These are phyloP conservation scores for Ctenopoma kingsleyae DNA, from an alignment of 2,797 vertebrate species.

Conservation along the genomic window DNA sequence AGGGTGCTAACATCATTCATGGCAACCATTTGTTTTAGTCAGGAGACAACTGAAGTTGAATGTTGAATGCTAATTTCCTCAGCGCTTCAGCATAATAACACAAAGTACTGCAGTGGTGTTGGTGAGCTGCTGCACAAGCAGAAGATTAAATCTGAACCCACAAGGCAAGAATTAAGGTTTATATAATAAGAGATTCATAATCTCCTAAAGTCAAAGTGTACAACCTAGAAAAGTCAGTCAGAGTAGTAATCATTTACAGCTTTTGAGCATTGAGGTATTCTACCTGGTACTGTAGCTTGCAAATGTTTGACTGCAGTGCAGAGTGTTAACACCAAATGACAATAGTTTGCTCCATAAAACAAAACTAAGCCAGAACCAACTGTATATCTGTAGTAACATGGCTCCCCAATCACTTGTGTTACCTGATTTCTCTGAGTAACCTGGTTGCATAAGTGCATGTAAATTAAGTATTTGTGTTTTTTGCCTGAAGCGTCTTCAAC, in stretches of 20 bases:
- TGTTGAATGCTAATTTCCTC: background rate
- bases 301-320: background rate
- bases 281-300: constrained; percentile 5
- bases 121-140: constrained; percentile 2
- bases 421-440: too few relatives aligned
- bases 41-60: background rate
- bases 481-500: constrained; percentile 14
- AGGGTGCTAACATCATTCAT: constrained; percentile 16
- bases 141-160: constrained; percentile 31
- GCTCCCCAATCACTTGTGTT: too few relatives aligned
- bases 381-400: background rate
- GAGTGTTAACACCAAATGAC: background rate
- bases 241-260: background rate
- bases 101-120: constrained; percentile 4
- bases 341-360: background rate
- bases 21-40: constrained; percentile 10
- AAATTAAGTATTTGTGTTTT: background rate
- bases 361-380: background rate
- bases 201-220: background rate
- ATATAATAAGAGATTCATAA: constrained; percentile 8
- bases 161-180: constrained; percentile 32
- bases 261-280: background rate
- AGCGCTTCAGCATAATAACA: background rate
- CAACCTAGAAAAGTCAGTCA: background rate
- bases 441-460: too few relatives aligned